Base-by-base conservation (phyloP, 2,113 vertebrate genomes). In the Gymnogyps californianus region DNA sequence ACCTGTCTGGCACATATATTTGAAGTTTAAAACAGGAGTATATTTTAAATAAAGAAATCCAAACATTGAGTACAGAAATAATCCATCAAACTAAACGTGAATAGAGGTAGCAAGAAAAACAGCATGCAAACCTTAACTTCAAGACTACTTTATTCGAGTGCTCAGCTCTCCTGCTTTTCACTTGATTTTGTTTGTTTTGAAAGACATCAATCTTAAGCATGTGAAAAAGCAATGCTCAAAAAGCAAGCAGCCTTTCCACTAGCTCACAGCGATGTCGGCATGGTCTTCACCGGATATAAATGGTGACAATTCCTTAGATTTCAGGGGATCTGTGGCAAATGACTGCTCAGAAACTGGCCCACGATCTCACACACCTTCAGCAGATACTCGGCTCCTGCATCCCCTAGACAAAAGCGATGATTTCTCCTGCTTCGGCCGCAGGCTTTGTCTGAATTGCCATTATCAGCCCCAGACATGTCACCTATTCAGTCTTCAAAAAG, bases 211-310 rank as follows among this genome's bases (percentile, higher is more conserved):
- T 55, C 28, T 49, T 7, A 22, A 26, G 57, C 26, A 20, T 0
- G 1, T 16, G 54, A 40, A 69, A 62, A 87, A 87, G n/a, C 17
- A 38, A 46, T 36, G 18, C 34, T 29, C 2, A 0, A 58, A 71
- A 62, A 75, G 36, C 62, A 83, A 21, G 42, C 49, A 40, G 25
- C 38, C 17, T 9, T 78, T 36, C 25, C 2, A 0, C 34, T 9
- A 31, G 44, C 69, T 70, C 1, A 0, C 47, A 38, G 42, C 2
- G 0, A 26, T 16, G 20, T 18, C 7, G 0, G 40, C 31, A 7
- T 3, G 9, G 32, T 28, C 51, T n/a, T 31, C 1, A 1, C 38
- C 44, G 8, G 1, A 54, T 11, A 62, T 9, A 87, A 80, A 64
- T 5, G 12, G n/a, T 44, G 38, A n/a, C 20, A 28, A 47, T 17